These are phyloP conservation scores for Philonicus albiceps DNA, from an alignment of 2,888 invertebrate genomes.

Conservation along the genomic window DNA sequence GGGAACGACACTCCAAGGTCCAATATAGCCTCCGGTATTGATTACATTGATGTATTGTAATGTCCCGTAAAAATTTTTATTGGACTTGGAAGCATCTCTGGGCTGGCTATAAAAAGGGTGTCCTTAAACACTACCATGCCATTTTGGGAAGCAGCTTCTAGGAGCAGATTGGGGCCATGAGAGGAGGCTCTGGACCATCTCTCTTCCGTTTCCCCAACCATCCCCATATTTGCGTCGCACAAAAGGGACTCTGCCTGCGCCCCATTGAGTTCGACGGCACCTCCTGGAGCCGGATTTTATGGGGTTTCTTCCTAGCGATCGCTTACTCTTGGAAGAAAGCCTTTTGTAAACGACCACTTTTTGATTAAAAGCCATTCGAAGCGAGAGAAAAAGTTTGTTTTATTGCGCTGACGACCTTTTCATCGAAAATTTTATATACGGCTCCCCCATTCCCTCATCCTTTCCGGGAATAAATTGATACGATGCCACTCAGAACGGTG, in stretches of 20 bases:
- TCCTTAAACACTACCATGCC: slow-evolving; percentile 18
- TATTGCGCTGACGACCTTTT: slow-evolving; percentile 34
- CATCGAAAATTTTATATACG: slow-evolving; percentile 17
- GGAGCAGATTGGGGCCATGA: not conserved
- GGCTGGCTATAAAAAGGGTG: slow-evolving; percentile 43
- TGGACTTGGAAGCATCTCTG: slow-evolving; percentile 45
- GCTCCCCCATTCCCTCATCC: not conserved
- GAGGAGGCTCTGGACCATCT: not conserved
- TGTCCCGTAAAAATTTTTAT: slow-evolving; percentile 46
- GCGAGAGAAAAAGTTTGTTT: slow-evolving; percentile 27
- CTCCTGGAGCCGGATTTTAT: slow-evolving; percentile 16
- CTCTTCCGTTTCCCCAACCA: not conserved
- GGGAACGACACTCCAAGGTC: slow-evolving; percentile 46
- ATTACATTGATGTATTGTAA: slow-evolving; percentile 48
- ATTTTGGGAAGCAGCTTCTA: not conserved
- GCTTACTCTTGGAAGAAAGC: slow-evolving; percentile 12
- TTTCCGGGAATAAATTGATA: not conserved
- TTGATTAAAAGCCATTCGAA: slow-evolving; percentile 38
- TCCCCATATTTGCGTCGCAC: not conserved
- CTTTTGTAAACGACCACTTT: slow-evolving; percentile 29
- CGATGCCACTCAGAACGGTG: not conserved
- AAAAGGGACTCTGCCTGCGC: not conserved
- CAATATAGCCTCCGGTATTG: slow-evolving; percentile 46
- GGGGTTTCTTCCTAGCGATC: slow-evolving; percentile 10
- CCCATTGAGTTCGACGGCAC: not conserved